Evolutionary conservation across 2,113 vertebrate species (phyloP).

Genomic region (Bubo scandiacus): DNA sequence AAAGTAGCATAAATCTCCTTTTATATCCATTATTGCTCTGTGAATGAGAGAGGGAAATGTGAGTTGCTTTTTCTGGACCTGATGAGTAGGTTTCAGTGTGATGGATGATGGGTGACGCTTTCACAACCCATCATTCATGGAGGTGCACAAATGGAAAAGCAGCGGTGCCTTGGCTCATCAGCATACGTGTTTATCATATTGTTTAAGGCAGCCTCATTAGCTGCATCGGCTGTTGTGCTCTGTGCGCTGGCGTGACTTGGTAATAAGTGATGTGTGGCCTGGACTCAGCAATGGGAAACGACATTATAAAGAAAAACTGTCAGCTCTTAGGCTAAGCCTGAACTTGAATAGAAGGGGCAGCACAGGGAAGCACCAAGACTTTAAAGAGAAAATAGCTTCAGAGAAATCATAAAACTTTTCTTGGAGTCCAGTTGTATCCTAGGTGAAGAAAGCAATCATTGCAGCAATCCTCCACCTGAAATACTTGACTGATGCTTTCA

Average conservation of each 20-base stretch:
- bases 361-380: not conserved
- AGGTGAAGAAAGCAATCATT: accelerated
- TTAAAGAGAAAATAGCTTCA: not conserved
- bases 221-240: not conserved
- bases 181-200: not conserved
- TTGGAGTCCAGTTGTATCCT: not conserved
- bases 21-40: not conserved
- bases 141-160: not conserved
- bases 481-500: accelerated
- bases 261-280: not conserved
- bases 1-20: not conserved
- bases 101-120: not conserved
- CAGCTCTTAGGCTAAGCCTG: not conserved
- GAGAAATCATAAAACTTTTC: not conserved
- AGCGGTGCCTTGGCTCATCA: not conserved
- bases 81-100: not conserved
- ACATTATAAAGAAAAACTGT: not conserved
- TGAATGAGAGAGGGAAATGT: not conserved
- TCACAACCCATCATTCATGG: not conserved
- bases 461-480: not conserved
- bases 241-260: not conserved
- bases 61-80: not conserved
- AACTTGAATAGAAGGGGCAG: not conserved
- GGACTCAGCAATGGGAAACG: not conserved
- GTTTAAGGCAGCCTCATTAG: not conserved